Base-by-base conservation (phyloP, 2,888 invertebrate genomes). In the Scaptomyza flava region DNA sequence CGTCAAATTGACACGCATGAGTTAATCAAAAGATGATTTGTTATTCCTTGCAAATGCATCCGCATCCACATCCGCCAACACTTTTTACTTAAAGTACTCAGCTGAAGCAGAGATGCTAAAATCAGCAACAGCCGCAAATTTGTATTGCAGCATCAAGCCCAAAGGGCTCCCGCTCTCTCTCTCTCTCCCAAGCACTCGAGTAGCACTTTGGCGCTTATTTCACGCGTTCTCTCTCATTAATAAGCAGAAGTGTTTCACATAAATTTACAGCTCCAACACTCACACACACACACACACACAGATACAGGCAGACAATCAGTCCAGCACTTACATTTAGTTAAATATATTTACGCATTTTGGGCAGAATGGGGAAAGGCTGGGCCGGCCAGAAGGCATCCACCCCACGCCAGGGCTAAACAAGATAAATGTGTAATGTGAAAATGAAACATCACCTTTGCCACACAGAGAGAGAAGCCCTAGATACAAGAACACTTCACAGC, bases 371-470 rank as follows among this genome's bases (percentile, higher is more conserved):
- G 38, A 23, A 43, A 12, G 14, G 59, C 27, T 46, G 42, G 23
- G 41, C 23, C 27, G 62, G 51, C n/a, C 77, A 27, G 33, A 50
- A 61, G 56, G 73, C 76, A 59, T 53, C 57, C 51, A 59, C 5
- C 63, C 38, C 38, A 14, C 8, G 73, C 79, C 79, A 67, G 73
- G 80, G 80, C 86, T 89, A 90, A 90, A 88, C 77, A 84, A 90
- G 90, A 90, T 90, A 90, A 90, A 90, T 90, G 91, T 81, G 89
- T 87, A 88, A 90, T 89, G 89, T 79, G 85, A 90, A 90, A 90
- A 90, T 90, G 89, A 91, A 90, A 86, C 91, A 89, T 90, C 87
- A 89, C 87, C 89, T 90, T 86, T 75, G 76, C 76, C 84, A 69
- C 54, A 61, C 38, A 38, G 41, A 41, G 12, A 8, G 48, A 34